Base-by-base conservation (phyloP, 2,888 invertebrate genomes). In the Lapara coniferarum region DNA sequence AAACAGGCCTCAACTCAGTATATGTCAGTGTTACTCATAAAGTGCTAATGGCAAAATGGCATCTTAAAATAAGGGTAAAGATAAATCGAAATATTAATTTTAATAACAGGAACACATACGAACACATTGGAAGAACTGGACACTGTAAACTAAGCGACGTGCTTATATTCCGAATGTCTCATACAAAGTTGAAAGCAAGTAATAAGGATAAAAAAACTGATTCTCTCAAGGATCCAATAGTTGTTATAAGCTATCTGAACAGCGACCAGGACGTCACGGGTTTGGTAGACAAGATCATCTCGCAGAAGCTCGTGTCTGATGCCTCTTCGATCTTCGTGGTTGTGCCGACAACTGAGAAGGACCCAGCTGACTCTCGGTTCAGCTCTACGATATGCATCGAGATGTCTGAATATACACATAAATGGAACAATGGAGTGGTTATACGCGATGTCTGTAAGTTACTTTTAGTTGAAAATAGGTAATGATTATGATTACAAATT, bases 251-350 rank as follows among this genome's bases (percentile, higher is more conserved):
- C 52, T 73, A 84, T 69, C 70, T 80, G 1, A 70, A 73, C 13
- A 79, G 69, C 70, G 71, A 83, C 10, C 69, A 72, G 13, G 78
- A 80, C 30, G 75, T 83, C 30, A 69, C 69, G 30, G 71, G 72
- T 10, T 76, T 86, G 66, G 73, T 86, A 1, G 75, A 81, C 55
- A 72, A 81, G 71, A 73, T 85, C 12, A 53, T 85, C 2, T 66
- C 74, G 13, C 76, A 74, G 4, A 77, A 78, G 2, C 70, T 77
- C 16, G 66, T 82, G 19, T 69, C 70, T 6, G 74, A 77, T 52
- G 69, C 77, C 4, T 87, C 88, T 0, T 86, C 87, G 7, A 75
- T 87, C 44, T 82, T 82, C 66, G 71, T 89, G 13, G 75, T 87
- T 0, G 77, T 89, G 12, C 78, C 86, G 6, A 78, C 63, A 49